These are phyloP conservation scores for Cynodonichthys magdalenae DNA, from an alignment of 2,797 vertebrate genomes.

Conservation along the genomic window DNA sequence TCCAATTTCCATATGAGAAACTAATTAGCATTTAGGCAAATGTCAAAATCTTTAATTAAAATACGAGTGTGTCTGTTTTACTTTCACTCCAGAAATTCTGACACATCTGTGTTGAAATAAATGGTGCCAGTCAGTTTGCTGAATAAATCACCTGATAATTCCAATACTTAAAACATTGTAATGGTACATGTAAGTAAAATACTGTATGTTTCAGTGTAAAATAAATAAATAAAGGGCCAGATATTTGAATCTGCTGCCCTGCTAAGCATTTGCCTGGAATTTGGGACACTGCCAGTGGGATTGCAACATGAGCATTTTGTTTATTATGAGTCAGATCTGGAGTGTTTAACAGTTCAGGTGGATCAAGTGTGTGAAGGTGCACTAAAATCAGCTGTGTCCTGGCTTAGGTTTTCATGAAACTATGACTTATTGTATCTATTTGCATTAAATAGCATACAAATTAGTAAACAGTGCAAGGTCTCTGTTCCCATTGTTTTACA, in stretches of 20 bases:
- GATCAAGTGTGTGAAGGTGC: slow-evolving; percentile 26
- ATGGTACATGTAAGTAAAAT: too few relatives aligned
- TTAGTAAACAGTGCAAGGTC: slow-evolving; percentile 2
- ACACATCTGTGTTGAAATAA: background rate
- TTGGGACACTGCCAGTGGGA: slow-evolving; percentile 64
- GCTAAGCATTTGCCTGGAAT: slow-evolving; percentile 65
- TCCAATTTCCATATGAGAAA: slow-evolving; percentile 41
- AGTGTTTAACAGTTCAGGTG: slow-evolving; percentile 44
- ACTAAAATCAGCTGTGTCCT: slow-evolving; percentile 34
- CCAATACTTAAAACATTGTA: too few relatives aligned
- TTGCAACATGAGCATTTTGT: slow-evolving; percentile 52
- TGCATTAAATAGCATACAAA: slow-evolving; percentile 20
- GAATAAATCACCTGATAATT: slow-evolving; percentile 9
- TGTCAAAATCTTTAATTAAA: slow-evolving; percentile 38
- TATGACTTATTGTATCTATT: slow-evolving; percentile 25
- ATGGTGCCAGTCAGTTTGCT: slow-evolving; percentile 9
- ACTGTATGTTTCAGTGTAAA: slow-evolving; percentile 36
- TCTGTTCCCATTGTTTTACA: slow-evolving; percentile 5
- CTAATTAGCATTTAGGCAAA: slow-evolving; percentile 45
- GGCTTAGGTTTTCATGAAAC: slow-evolving; percentile 28
- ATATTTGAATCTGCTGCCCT: slow-evolving; percentile 43
- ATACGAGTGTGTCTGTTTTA: slow-evolving; percentile 15
- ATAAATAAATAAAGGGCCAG: slow-evolving; percentile 36
- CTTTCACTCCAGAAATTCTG: slow-evolving; percentile 2
- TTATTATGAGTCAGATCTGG: slow-evolving; percentile 53